These are phyloP conservation scores for Bovichtus variegatus DNA, from an alignment of 2,797 vertebrate species.

Conservation along the genomic window DNA sequence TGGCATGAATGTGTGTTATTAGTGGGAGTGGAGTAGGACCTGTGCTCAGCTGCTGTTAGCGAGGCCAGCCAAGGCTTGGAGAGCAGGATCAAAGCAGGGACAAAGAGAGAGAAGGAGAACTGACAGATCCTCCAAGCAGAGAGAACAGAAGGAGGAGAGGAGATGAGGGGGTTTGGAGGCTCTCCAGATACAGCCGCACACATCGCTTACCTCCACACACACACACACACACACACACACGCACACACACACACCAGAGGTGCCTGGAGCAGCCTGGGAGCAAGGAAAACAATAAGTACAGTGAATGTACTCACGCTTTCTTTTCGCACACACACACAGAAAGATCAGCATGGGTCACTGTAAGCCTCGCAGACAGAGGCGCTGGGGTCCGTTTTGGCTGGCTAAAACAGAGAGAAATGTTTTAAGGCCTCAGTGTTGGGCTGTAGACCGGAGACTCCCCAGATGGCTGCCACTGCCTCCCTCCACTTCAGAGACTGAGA, in stretches of 20 bases:
- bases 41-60: slow-evolving; percentile 83
- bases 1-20: slow-evolving; percentile 75
- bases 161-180: slow-evolving; percentile 83
- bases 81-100: slow-evolving; percentile 85
- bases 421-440: slow-evolving; percentile 77
- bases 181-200: slow-evolving; percentile 87
- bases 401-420: slow-evolving; percentile 79
- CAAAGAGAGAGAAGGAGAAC: slow-evolving; percentile 83
- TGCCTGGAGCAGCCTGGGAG: slow-evolving; percentile 81
- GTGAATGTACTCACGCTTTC: slow-evolving; percentile 75
- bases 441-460: slow-evolving; percentile 73
- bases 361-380: slow-evolving; percentile 83
- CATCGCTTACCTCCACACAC: slow-evolving; percentile 77
- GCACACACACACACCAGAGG: slow-evolving; percentile 58
- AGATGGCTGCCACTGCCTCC: slow-evolving; percentile 71
- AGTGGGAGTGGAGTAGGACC: slow-evolving; percentile 83
- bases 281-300: slow-evolving; percentile 82
- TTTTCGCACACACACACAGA: slow-evolving; percentile 68
- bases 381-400: slow-evolving; percentile 80
- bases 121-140: slow-evolving; percentile 82
- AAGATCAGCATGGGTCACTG: slow-evolving; percentile 84
- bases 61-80: slow-evolving; percentile 81
- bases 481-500: slow-evolving; percentile 77
- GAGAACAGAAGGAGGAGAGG: slow-evolving; percentile 80
- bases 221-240: slow-evolving; percentile 41